A percentile compares a stretch with the other conserved stretches of the same genome.
phyloP scores from a whole-genome alignment of 37 sponge, comb jelly and placozoan genomes.

The Tethya wilhelma region DNA sequence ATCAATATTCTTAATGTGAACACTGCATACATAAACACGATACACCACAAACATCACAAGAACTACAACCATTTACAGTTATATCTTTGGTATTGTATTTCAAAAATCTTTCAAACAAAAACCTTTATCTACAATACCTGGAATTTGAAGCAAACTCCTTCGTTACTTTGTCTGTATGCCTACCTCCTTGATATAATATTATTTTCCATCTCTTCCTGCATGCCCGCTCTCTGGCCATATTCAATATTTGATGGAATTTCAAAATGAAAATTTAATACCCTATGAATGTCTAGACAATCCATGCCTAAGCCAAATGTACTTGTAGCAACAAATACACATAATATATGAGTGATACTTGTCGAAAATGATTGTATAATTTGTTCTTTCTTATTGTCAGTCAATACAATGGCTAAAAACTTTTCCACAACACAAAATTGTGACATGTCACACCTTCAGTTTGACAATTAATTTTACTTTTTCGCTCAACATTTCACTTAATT shows the following conservation, averaged over 20 bases:
- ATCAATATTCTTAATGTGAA: background rate
- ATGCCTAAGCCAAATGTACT: slow-evolving; percentile 43
- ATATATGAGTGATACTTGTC: background rate
- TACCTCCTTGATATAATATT: background rate
- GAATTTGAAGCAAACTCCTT: too few relatives aligned
- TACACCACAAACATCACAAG: slow-evolving; percentile 39
- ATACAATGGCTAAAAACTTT: slow-evolving; percentile 27
- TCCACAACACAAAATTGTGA: slow-evolving; percentile 12
- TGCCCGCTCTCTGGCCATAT: slow-evolving; percentile 33
- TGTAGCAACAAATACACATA: slow-evolving; percentile 23
- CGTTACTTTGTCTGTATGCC: background rate
- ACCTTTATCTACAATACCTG: too few relatives aligned
- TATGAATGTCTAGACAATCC: slow-evolving; percentile 30
- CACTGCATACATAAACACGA: slow-evolving; percentile 8
- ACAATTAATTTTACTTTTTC: too few relatives aligned
- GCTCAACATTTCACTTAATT: background rate
- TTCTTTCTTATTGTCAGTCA: slow-evolving; percentile 4
- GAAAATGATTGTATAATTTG: slow-evolving; percentile 20
- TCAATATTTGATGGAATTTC: slow-evolving; percentile 24
- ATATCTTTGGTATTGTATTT: background rate
- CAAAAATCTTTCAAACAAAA: too few relatives aligned
- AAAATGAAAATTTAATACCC: slow-evolving; percentile 34
- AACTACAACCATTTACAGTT: slow-evolving; percentile 16
- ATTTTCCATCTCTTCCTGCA: slow-evolving; percentile 38
- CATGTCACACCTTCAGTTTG: too few relatives aligned